Base-by-base conservation (phyloP, 2,113 vertebrate genomes). In the Rhinichthys klamathensis region DNA sequence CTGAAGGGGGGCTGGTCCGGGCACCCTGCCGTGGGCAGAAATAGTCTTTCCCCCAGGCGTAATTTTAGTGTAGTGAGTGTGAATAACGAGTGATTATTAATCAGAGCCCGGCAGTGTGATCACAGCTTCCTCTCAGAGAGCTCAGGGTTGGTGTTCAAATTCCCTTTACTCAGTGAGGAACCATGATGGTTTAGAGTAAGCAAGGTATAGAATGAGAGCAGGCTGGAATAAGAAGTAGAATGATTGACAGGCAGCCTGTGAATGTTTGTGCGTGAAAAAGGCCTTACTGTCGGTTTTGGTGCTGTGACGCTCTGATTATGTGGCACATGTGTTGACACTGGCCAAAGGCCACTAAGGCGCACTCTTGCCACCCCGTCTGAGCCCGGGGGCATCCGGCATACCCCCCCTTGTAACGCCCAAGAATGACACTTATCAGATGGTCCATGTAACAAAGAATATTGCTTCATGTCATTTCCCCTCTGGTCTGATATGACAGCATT, bases 41-140 rank as follows among this genome's bases (percentile, higher is more conserved):
- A 96, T 97, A 96, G 96, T 96, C 93, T 96, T 96, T 96, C 95
- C 95, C 94, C 94, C 83, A 95, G 95, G 92, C 94, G 92, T 93
- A 95, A 96, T 96, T 95, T 91, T 96, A 96, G 96, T 97, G 96
- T 97, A 96, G 95, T 96, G 95, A 91, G 95, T 96, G 96, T 97
- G 96, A 96, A 96, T 97, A 97, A 97, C 96, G 94, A 96, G 95
- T 96, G 96, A 97, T 96, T 96, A 96, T 96, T 96, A 96, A 96
- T 95, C 95, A 96, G 95, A 95, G 92, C 93, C 93, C 92, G 93
- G 92, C 88, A 15, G 95, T 90, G 91, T 91, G 94, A 95, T 83
- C 86, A 83, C 87, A 41, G 87, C 80, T 85, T 85, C 83, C 41
- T 79, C 83, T 78, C 51, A 38, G 63, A 65, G 61, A 63, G 70